Evolutionary conservation across 1,140 invertebrate genomes (phyloP).

Genomic region (Hycleus cichorii): DNA sequence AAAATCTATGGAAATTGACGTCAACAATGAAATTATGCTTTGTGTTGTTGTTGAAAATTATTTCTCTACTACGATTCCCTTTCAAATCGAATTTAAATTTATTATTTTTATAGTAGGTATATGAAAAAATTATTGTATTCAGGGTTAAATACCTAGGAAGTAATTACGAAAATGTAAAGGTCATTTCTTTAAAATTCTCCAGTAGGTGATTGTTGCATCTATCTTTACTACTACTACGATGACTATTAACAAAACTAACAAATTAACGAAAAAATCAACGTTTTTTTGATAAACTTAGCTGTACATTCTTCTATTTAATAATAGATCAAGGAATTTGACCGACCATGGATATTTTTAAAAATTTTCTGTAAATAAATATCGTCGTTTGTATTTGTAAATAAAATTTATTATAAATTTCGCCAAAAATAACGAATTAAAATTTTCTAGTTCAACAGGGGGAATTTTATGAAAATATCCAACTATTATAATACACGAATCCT

Average conservation of each 20-base stretch:
- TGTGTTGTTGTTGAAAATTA: conserved; percentile 5
- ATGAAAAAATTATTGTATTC: conserved; percentile 3
- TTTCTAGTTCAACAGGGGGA: too few relatives aligned
- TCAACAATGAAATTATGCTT: conserved; percentile 1
- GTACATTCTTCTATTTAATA: conserved; percentile 8
- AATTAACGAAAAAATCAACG: background rate
- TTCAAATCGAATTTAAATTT: conserved; percentile 5
- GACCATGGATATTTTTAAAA: conserved; percentile 10
- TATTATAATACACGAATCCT: too few relatives aligned
- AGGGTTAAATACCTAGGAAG: conserved; percentile 12
- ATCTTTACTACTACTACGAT: too few relatives aligned
- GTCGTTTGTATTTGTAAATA: too few relatives aligned
- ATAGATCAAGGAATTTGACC: conserved; percentile 15
- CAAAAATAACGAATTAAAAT: too few relatives aligned
- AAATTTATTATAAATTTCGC: too few relatives aligned
- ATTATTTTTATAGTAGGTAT: too few relatives aligned
- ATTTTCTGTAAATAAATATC: too few relatives aligned
- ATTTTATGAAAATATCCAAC: too few relatives aligned
- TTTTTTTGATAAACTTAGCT: conserved; percentile 1
- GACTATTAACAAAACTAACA: background rate
- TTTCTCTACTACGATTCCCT: background rate
- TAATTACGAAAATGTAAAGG: conserved; percentile 14
- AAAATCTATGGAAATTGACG: too few relatives aligned
- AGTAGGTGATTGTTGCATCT: too few relatives aligned
- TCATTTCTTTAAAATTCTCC: conserved; percentile 1